These are phyloP conservation scores for Tetramorium alpestre DNA, from an alignment of 1,140 invertebrate genomes.

Conservation along the genomic window DNA sequence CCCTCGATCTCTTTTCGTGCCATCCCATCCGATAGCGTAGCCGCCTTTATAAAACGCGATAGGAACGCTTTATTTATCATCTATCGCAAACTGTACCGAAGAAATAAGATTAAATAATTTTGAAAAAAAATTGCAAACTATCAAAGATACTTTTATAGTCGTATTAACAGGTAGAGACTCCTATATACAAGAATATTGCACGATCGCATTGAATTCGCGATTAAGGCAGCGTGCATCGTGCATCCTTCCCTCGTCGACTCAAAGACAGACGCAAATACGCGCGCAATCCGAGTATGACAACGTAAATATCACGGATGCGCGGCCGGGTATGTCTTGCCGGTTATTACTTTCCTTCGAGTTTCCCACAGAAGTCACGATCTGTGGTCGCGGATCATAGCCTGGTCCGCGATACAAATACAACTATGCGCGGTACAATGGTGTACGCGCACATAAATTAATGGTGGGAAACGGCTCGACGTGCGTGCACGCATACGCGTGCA, in stretches of 20 bases:
- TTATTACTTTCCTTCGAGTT: constrained; percentile 81
- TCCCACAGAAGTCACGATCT: constrained; percentile 86
- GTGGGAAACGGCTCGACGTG: constrained; percentile 75
- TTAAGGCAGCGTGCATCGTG: neutral
- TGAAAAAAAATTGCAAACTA: neutral
- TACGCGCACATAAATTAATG: constrained; percentile 78
- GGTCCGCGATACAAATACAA: constrained; percentile 73
- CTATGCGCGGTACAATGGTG: constrained; percentile 51
- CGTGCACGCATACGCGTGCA: constrained; percentile 45
- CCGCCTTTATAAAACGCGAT: neutral
- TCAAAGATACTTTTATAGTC: neutral
- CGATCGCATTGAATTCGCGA: neutral
- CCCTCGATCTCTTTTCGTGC: constrained; percentile 23
- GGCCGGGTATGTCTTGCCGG: constrained; percentile 43
- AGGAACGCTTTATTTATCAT: neutral
- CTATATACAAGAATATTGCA: neutral
- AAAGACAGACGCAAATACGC: neutral
- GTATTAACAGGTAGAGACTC: neutral
- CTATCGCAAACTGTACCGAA: neutral
- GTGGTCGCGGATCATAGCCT: constrained; percentile 84
- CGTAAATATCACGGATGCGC: constrained; percentile 61
- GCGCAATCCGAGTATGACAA: constrained; percentile 38
- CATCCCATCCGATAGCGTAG: neutral
- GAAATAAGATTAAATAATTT: neutral
- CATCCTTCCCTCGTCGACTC: neutral